Evolutionary conservation across 2,113 vertebrate species (phyloP).

Genomic region (Clarias batrachus): DNA sequence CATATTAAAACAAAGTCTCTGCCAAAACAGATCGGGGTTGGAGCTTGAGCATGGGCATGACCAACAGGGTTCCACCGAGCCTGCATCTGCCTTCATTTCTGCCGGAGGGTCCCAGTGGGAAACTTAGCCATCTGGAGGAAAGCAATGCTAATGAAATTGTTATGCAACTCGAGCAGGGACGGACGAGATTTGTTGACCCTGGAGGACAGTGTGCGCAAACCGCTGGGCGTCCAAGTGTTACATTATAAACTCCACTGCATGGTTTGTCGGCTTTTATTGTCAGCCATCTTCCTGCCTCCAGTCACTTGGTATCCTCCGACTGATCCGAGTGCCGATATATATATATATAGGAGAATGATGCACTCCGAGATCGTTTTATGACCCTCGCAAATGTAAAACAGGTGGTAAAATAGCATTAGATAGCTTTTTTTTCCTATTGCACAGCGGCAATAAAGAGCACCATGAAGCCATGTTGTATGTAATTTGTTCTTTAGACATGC

Average conservation of each 20-base stretch:
- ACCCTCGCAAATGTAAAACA: background rate
- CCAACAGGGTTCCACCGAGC: constrained; percentile 21
- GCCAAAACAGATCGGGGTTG: constrained; percentile 26
- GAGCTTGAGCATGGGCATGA: constrained; percentile 7
- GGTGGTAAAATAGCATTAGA: background rate
- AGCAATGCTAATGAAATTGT: constrained; percentile 41
- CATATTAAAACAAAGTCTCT: constrained; percentile 26
- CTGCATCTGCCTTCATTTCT: constrained; percentile 42
- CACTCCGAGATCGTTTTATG: background rate
- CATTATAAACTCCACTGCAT: background rate
- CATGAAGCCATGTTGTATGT: background rate
- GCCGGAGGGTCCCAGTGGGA: constrained; percentile 36
- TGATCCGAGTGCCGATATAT: background rate
- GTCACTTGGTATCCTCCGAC: background rate
- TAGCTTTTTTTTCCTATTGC: background rate
- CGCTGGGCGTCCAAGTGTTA: background rate
- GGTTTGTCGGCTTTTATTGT: constrained; percentile 16
- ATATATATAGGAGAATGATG: background rate
- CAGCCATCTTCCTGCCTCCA: background rate
- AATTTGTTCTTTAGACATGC: background rate
- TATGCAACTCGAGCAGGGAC: constrained; percentile 23
- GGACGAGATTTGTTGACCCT: constrained; percentile 18
- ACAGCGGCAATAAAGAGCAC: background rate
- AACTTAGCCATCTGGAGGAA: constrained; percentile 44
- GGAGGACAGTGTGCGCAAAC: constrained; percentile 7